Percentiles rank a stretch among this genome's conserved stretches.
Evolutionary conservation across 2,113 vertebrate genomes (phyloP).

Genomic region (Mus spicilegus): DNA sequence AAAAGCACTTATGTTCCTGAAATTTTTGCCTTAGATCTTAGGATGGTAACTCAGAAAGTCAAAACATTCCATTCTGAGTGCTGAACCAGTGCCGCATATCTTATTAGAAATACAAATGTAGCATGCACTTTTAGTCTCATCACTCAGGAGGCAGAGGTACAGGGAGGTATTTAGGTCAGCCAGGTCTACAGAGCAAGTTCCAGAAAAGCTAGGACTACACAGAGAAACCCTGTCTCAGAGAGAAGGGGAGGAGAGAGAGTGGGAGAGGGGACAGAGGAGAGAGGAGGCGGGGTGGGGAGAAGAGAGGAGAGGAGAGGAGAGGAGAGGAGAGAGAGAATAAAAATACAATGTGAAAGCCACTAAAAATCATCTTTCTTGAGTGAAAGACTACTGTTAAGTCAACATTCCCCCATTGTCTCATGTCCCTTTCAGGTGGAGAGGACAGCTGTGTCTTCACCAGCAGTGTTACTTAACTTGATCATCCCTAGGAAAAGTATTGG

Average conservation of each 20-base stretch:
- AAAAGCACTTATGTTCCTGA: slow-evolving; percentile 1
- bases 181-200: neutral
- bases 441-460: neutral
- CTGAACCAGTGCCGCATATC: neutral
- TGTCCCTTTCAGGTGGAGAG: neutral
- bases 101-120: neutral
- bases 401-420: neutral
- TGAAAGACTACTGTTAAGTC: neutral
- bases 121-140: neutral
- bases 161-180: neutral
- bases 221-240: neutral
- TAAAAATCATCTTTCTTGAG: neutral
- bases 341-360: neutral
- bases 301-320: neutral
- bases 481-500: slow-evolving; percentile 27
- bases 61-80: neutral
- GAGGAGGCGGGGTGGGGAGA: too few relatives aligned
- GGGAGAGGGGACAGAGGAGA: too few relatives aligned
- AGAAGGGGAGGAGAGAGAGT: too few relatives aligned
- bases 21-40: neutral
- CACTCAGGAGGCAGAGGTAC: neutral
- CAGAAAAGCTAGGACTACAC: neutral
- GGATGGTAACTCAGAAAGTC: slow-evolving; percentile 21
- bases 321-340: neutral
- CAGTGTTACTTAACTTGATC: neutral